Base-by-base conservation (phyloP, 2,888 invertebrate species). In the Adelognathus sp. region DNA sequence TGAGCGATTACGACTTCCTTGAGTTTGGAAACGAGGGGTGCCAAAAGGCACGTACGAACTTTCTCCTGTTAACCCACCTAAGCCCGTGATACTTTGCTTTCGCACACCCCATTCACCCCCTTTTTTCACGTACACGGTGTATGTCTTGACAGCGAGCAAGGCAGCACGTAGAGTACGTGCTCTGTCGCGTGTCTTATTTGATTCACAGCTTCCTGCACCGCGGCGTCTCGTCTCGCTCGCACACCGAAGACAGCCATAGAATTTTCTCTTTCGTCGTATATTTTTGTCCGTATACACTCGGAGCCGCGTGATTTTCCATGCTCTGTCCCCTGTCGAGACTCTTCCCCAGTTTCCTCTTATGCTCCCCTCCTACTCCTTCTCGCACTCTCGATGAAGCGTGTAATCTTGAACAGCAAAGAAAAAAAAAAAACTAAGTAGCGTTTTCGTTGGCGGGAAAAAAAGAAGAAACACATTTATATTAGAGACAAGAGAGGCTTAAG, bases 151-250 rank as follows among this genome's bases (percentile, higher is more conserved):
- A 33, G 46, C 11, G 24, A 24, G 24, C 50, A 50, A 21, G 52
- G 36, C 27, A 27, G 52, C 27, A 52, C 39, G 66, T 21, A 44
- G 44, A n/a, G n/a, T 61, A 52, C 61, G 41, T 52, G 27, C 14
- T 18, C 16, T 14, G 14, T 50, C 24, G 60, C 58, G 86, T 87
- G 89, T 88, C 87, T 83, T 84, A 86, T 50, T 89, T 90, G 88
- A 90, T 90, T 89, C 88, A 89, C 87, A 81, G 87, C 86, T 89
- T 89, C 88, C 89, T 88, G 89, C 83, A 74, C 60, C 29, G 54
- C 46, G 14, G 11, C 39, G 31, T 63, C 36, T 44, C 29, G 36
- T 18, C 39, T 70, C 52, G 6, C 29, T 66, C 36, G 31, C 52
- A 56, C 39, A 9, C 54, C n/a, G 27, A 16, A 14, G 7, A 39